phyloP scores from a whole-genome alignment of 1,140 invertebrate species.

The Chrysomallon squamiferum region DNA sequence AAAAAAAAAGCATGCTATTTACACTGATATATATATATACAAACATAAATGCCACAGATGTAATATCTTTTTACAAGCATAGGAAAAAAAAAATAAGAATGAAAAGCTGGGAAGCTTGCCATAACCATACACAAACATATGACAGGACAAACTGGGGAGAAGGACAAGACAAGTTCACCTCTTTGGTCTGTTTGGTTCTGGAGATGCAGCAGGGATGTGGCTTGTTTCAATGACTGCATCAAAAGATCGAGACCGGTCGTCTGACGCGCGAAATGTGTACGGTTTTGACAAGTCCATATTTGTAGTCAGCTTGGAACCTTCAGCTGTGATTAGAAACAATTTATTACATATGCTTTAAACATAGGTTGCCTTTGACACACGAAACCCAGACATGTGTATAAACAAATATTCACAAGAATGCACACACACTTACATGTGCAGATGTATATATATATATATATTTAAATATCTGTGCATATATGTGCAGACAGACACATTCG shows the following conservation, averaged over 20 bases:
- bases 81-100: neutral
- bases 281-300: conserved; percentile 45
- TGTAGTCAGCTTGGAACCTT: conserved; percentile 43
- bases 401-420: too few relatives aligned
- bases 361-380: too few relatives aligned
- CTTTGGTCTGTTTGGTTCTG: too few relatives aligned
- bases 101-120: neutral
- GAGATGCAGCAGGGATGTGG: neutral
- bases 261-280: conserved; percentile 43
- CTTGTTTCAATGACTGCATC: neutral
- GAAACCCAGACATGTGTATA: too few relatives aligned
- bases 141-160: neutral
- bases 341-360: too few relatives aligned
- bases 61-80: neutral
- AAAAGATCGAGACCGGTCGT: too few relatives aligned
- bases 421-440: too few relatives aligned
- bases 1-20: neutral
- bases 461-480: too few relatives aligned
- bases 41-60: neutral
- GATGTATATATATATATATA: too few relatives aligned
- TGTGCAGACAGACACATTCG: too few relatives aligned
- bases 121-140: neutral
- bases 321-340: too few relatives aligned
- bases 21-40: neutral
- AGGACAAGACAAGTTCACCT: too few relatives aligned